These are phyloP conservation scores for Hirudo medicinalis DNA, from an alignment of 1,140 invertebrate genomes.

Conservation along the genomic window DNA sequence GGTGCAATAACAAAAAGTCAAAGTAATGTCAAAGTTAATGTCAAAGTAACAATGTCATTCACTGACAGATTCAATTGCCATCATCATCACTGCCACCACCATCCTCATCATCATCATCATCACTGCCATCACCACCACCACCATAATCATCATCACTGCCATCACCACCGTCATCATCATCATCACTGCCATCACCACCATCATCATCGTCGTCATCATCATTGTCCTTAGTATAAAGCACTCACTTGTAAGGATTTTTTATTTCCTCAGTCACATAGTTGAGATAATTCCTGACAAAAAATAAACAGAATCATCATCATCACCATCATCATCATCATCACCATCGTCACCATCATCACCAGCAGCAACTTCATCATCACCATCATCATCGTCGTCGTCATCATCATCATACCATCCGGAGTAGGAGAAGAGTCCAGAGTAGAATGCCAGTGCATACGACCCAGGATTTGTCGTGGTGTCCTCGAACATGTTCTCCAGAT, in stretches of 20 bases:
- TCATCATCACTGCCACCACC: no score
- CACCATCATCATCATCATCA: constrained; percentile 7
- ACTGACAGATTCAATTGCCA: no score
- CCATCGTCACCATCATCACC: not conserved
- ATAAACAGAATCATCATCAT: not conserved
- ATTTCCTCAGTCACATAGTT: constrained; percentile 97
- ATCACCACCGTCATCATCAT: not conserved
- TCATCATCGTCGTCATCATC: not conserved
- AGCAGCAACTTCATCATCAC: not conserved
- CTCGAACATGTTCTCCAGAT: constrained; percentile 32
- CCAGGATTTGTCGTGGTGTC: constrained; percentile 30
- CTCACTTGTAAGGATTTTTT: constrained; percentile 80
- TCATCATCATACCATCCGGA: constrained; percentile 33
- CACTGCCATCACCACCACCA: no score
- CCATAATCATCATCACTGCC: no score
- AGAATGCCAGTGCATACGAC: constrained; percentile 34
- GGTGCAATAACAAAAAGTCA: no score
- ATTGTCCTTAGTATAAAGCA: not conserved
- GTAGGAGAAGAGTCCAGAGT: constrained; percentile 39
- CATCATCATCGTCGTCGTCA: not conserved
- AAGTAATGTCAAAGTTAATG: no score
- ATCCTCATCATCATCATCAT: no score
- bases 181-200: not conserved
- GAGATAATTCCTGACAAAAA: constrained; percentile 66
- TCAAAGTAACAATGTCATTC: no score